Percentiles rank a stretch among this genome's conserved stretches.
Evolutionary conservation across 2,888 invertebrate genomes (phyloP).

Genomic region (Drosophila melanosoma): DNA sequence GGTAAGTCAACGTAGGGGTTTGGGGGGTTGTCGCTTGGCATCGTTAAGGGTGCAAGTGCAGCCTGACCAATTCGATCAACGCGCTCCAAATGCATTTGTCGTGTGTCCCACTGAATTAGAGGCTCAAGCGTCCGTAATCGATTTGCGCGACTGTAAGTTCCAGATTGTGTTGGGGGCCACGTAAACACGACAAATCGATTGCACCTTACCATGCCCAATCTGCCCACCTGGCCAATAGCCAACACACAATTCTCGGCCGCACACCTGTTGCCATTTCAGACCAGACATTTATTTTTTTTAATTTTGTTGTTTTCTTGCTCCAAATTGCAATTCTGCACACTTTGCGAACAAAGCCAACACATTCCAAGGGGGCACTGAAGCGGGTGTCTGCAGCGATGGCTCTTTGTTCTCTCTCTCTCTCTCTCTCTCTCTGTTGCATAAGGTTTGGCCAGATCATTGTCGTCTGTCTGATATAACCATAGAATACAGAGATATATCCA

Average conservation of each 20-base stretch:
- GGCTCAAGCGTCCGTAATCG: constrained; percentile 73
- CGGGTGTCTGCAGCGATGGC: background rate
- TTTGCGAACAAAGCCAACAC: constrained; percentile 2
- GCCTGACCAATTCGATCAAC: constrained; percentile 72
- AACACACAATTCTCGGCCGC: constrained; percentile 15
- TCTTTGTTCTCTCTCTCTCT: constrained; percentile 1
- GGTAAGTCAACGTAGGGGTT: constrained; percentile 87
- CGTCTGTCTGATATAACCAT: background rate
- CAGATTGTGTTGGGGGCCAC: constrained; percentile 59
- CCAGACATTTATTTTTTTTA: constrained; percentile 28
- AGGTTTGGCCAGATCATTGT: constrained; percentile 1
- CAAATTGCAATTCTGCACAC: constrained; percentile 58
- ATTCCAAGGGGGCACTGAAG: constrained; percentile 20
- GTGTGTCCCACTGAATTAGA: constrained; percentile 68
- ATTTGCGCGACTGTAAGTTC: constrained; percentile 55
- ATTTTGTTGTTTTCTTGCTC: constrained; percentile 31
- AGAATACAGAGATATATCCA: background rate
- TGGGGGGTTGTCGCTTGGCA: background rate
- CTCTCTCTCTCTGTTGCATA: background rate
- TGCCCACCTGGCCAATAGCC: constrained; percentile 66
- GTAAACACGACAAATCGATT: constrained; percentile 79
- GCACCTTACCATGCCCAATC: constrained; percentile 64
- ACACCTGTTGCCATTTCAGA: constrained; percentile 53
- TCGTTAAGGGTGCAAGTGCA: constrained; percentile 19
- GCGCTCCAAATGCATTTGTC: constrained; percentile 79